Percentiles rank a stretch among this genome's conserved stretches.
These are phyloP conservation scores for Colistium nudipinnis DNA, from an alignment of 2,113 vertebrate genomes.

Conservation along the genomic window DNA sequence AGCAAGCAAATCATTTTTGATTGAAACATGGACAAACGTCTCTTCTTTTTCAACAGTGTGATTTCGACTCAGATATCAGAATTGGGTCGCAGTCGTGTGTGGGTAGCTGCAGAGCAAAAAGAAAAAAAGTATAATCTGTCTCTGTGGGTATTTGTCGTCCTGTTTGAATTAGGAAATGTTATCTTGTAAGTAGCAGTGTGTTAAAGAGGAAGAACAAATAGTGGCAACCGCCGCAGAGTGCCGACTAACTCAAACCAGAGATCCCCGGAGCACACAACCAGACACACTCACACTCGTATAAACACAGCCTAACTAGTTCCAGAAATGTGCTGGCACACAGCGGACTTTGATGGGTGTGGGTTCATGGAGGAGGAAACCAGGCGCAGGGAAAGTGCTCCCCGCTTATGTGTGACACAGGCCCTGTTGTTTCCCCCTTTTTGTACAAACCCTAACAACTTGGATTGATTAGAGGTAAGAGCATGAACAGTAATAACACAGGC, in stretches of 20 bases:
- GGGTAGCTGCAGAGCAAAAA: neutral
- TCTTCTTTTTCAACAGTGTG: neutral
- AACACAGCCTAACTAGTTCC: constrained; percentile 58
- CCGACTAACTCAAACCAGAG: constrained; percentile 56
- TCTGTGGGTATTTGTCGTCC: constrained; percentile 19
- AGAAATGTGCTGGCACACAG: constrained; percentile 60
- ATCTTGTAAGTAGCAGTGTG: constrained; percentile 34
- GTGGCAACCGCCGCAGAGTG: constrained; percentile 19
- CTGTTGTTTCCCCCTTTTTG: constrained; percentile 54
- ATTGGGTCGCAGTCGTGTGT: constrained; percentile 35
- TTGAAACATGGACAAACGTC: constrained; percentile 17
- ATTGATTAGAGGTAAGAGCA: constrained; percentile 69
- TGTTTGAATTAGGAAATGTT: constrained; percentile 61
- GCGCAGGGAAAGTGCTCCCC: constrained; percentile 32
- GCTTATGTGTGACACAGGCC: constrained; percentile 59
- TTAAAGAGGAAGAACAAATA: constrained; percentile 52
- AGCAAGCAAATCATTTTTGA: constrained; percentile 39
- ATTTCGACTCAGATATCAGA: constrained; percentile 41
- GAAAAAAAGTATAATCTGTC: constrained; percentile 10
- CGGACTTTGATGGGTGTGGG: constrained; percentile 52
- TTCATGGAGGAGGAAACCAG: constrained; percentile 49
- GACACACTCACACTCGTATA: constrained; percentile 9
- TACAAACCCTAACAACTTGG: constrained; percentile 62
- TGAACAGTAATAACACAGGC: constrained; percentile 65
- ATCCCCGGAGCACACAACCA: constrained; percentile 11